Conservation (phyloP, 92 coral and sea anemone species). For the Micromussa lordhowensis region DNA sequence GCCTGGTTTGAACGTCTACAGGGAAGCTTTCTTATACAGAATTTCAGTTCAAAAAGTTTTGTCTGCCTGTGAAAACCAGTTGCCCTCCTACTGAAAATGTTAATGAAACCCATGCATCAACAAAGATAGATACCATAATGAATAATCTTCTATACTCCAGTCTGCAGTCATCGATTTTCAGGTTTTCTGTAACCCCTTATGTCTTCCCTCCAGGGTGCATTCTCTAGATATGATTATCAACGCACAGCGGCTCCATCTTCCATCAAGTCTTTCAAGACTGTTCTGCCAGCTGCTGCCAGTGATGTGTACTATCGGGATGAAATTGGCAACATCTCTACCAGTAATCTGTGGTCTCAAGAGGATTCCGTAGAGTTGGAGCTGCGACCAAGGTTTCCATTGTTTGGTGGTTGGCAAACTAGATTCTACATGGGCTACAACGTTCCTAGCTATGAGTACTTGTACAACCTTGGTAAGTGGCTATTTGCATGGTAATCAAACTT, state of each 20-base stretch:
- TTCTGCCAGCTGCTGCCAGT: constrained; percentile 95
- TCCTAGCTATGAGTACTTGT: constrained; percentile 92
- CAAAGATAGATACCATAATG: too few species aligned
- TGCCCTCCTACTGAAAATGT: too few species aligned
- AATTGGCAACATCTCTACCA: constrained; percentile 97
- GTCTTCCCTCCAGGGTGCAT: constrained; percentile 77
- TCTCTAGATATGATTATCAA: constrained; percentile 97
- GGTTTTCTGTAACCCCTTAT: background rate
- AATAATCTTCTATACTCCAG: too few species aligned
- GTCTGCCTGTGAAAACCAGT: too few species aligned
- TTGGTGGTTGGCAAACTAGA: constrained; percentile 99
- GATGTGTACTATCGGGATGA: constrained; percentile 98
- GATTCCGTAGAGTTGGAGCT: constrained; percentile 95
- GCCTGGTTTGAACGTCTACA: too few species aligned
- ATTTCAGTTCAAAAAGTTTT: too few species aligned
- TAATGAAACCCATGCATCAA: too few species aligned
- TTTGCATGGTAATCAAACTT: background rate
- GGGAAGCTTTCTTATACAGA: too few species aligned
- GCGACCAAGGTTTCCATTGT: constrained; percentile 95
- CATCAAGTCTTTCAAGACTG: constrained; percentile 92
- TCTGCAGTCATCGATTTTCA: background rate
- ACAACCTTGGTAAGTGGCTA: constrained; percentile 73
- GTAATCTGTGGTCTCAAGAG: constrained; percentile 87
- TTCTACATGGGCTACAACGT: constrained; percentile 96
- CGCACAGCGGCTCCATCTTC: constrained; percentile 96